Evolutionary conservation across 2,888 invertebrate genomes (phyloP).

Genomic region (Brachyptera putata): DNA sequence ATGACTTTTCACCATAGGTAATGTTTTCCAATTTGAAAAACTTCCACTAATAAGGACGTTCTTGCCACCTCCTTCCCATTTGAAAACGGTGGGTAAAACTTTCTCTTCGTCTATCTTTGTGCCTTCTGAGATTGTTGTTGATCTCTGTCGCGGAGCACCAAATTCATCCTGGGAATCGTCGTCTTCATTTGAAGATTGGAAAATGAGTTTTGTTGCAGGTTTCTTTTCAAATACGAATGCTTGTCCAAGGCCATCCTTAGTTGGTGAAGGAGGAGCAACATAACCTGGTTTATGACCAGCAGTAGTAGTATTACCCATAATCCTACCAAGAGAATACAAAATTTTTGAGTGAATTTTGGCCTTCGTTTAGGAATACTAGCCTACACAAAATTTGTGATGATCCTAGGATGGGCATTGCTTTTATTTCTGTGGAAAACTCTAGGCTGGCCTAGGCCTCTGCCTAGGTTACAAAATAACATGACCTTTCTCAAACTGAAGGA

Average conservation of each 20-base stretch:
- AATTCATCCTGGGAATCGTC: constrained; percentile 50
- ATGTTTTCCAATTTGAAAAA: constrained; percentile 92
- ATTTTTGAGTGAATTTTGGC: no score
- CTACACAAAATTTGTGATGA: no score
- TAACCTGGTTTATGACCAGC: constrained; percentile 65
- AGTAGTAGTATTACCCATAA: constrained; percentile 71
- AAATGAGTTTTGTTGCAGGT: constrained; percentile 49
- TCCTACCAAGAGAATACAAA: no score
- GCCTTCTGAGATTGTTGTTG: constrained; percentile 65
- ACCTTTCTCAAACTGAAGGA: no score
- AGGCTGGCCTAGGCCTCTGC: no score
- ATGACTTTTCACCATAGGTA: constrained; percentile 95
- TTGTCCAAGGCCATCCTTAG: constrained; percentile 57
- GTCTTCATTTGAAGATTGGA: constrained; percentile 68
- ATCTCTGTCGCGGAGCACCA: background rate
- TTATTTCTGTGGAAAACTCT: no score
- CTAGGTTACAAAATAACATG: no score
- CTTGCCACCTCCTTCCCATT: constrained; percentile 96
- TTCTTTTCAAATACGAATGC: constrained; percentile 84
- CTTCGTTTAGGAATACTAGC: no score
- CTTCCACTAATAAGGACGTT: constrained; percentile 85
- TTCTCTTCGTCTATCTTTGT: constrained; percentile 49
- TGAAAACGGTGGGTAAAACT: constrained; percentile 88
- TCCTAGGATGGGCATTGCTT: no score
- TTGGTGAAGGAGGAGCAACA: constrained; percentile 53